These are phyloP conservation scores for Pseudolaguvia tuberculata DNA, from an alignment of 2,113 vertebrate genomes.

Conservation along the genomic window DNA sequence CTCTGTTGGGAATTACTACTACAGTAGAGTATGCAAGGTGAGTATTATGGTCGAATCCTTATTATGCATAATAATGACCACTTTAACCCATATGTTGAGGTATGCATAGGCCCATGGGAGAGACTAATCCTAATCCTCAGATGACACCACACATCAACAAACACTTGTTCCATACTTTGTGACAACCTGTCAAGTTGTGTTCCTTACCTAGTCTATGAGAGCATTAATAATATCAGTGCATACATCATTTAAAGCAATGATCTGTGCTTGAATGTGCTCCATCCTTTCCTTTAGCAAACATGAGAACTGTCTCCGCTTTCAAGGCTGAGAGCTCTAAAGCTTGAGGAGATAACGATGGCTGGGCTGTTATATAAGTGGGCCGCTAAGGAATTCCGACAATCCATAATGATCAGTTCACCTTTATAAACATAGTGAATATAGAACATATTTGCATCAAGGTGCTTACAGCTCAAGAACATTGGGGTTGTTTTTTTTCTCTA, in stretches of 20 bases:
- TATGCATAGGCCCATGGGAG: too few relatives aligned
- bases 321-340: conserved; percentile 12
- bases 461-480: not conserved
- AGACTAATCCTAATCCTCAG: too few relatives aligned
- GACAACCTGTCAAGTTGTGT: not conserved
- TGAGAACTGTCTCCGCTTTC: too few relatives aligned
- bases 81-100: too few relatives aligned
- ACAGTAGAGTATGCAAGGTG: too few relatives aligned
- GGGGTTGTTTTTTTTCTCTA: not conserved
- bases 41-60: too few relatives aligned
- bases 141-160: too few relatives aligned
- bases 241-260: not conserved
- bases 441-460: not conserved
- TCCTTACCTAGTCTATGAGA: not conserved
- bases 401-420: conserved; percentile 23
- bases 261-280: not conserved
- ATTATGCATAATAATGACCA: too few relatives aligned
- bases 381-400: not conserved
- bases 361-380: conserved; percentile 1
- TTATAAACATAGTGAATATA: not conserved
- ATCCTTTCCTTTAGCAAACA: not conserved
- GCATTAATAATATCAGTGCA: not conserved
- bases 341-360: conserved; percentile 11
- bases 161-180: too few relatives aligned
- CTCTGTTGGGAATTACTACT: too few relatives aligned